These are phyloP conservation scores for Archegozetes longisetosus DNA, from an alignment of 1,140 invertebrate species.

Conservation along the genomic window DNA sequence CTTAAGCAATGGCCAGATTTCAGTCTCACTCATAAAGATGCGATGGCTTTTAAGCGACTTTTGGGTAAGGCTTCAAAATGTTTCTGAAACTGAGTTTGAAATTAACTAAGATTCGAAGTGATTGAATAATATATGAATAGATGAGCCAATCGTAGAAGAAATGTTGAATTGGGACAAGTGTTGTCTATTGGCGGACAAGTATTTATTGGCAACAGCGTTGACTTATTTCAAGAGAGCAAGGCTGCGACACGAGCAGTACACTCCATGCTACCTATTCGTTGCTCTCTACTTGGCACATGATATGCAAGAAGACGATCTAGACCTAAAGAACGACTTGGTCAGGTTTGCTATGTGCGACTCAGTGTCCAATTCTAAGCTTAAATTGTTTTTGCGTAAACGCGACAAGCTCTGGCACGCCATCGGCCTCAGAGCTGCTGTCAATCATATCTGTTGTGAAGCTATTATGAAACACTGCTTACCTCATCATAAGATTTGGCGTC, in stretches of 20 bases:
- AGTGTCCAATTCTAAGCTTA: slow-evolving; percentile 28
- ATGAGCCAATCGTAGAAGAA: background rate
- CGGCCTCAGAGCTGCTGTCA: slow-evolving; percentile 36
- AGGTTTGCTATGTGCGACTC: slow-evolving; percentile 32
- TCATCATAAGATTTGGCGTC: background rate
- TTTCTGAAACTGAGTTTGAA: no score
- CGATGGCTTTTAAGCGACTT: background rate
- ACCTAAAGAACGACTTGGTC: slow-evolving; percentile 36
- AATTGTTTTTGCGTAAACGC: slow-evolving; percentile 28
- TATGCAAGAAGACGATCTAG: slow-evolving; percentile 42
- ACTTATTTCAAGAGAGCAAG: slow-evolving; percentile 39
- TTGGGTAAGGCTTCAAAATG: no score
- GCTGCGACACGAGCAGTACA: slow-evolving; percentile 33
- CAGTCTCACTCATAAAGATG: background rate
- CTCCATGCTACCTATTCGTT: slow-evolving; percentile 37
- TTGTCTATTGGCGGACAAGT: slow-evolving; percentile 33
- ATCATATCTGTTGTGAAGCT: slow-evolving; percentile 34
- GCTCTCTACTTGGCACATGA: slow-evolving; percentile 42
- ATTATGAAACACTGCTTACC: background rate
- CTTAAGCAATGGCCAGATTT: no score
- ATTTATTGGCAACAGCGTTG: slow-evolving; percentile 42
- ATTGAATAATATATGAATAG: no score
- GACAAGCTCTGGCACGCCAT: slow-evolving; percentile 35
- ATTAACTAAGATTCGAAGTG: no score
- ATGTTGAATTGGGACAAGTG: slow-evolving; percentile 28